Evolutionary conservation across 1,140 invertebrate genomes (phyloP).

Genomic region (Lasioglossum albipes): DNA sequence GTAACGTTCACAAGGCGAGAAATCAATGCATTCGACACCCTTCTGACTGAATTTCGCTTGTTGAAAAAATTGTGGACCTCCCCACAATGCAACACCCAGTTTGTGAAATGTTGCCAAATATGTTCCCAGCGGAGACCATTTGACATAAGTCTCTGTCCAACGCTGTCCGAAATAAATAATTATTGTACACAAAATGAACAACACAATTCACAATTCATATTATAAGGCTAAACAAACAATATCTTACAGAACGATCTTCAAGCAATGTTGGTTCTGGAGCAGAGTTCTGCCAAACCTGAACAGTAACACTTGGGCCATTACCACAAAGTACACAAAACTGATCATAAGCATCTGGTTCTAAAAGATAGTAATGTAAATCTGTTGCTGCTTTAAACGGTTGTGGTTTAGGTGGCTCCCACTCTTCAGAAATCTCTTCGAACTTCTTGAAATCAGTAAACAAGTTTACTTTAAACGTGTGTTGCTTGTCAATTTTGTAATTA

Average conservation of each 20-base stretch:
- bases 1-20: conserved; percentile 98
- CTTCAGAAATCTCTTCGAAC: conserved; percentile 94
- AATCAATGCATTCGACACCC: conserved; percentile 97
- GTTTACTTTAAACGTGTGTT: conserved; percentile 97
- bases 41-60: conserved; percentile 95
- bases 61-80: conserved; percentile 94
- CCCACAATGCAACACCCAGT: conserved; percentile 97
- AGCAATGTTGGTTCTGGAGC: conserved; percentile 91
- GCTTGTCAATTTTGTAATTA: conserved; percentile 97
- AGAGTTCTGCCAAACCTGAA: conserved; percentile 94
- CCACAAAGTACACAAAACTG: conserved; percentile 96
- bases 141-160: conserved; percentile 97
- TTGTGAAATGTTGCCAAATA: conserved; percentile 98
- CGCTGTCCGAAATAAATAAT: conserved; percentile 80
- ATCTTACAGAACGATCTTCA: conserved; percentile 89
- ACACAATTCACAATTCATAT: background rate
- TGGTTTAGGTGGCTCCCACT: conserved; percentile 94
- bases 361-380: conserved; percentile 94
- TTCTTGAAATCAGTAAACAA: conserved; percentile 98
- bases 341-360: conserved; percentile 96
- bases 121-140: conserved; percentile 98
- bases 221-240: background rate
- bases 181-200: background rate
- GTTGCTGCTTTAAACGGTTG: conserved; percentile 93
- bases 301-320: conserved; percentile 85